Base-by-base conservation (phyloP, 1,140 invertebrate species). In the Hyles vespertilio region DNA sequence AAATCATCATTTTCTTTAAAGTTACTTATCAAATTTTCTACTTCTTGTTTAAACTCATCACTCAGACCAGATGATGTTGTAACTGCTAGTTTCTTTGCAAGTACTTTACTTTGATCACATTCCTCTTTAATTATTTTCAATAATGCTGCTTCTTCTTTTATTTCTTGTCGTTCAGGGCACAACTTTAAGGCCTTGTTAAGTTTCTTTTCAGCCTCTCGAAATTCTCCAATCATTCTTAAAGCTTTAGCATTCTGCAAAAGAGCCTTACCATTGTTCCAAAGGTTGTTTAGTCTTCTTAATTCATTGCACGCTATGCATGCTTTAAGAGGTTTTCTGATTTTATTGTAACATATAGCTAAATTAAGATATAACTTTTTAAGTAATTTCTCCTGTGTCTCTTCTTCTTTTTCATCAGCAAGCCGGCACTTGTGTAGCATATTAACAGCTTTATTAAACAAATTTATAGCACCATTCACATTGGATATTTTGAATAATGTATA, bases 311-410 rank as follows among this genome's bases (percentile, higher is more conserved):
- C 85, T 12, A 70, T 89, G 64, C 93, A 94, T 12, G 90, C 90
- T 58, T 89, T 89, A 2, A 90, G 75, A 0, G 93, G 92, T 60
- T 90, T 85, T 46, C 91, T 85, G 5, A 91, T 62, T 70, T 92
- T 92, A 62, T 94, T 93, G 61, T 92, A 93, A 72, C 93, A 94
- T 47, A 95, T 79, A 56, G 92, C 92, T 34, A 96, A 81, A 87
- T 96, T 96, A 10, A 90, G 91, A 61, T 93, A 93, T 8, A 94
- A 74, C 63, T 91, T 92, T 12, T 91, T 81, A 5, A 95, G 73
- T 50, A 93, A 65, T 59, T 89, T 84, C 46, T 91, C 91, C 73
- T 93, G 91, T 69, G 90, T 83, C 3, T 69, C 50, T 75, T 95
- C 92, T 58, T 95, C 93, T 33, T 86, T 65, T 33, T 93, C 91